phyloP scores from a whole-genome alignment of 2,888 invertebrate genomes.

The Brachyptera risi region DNA sequence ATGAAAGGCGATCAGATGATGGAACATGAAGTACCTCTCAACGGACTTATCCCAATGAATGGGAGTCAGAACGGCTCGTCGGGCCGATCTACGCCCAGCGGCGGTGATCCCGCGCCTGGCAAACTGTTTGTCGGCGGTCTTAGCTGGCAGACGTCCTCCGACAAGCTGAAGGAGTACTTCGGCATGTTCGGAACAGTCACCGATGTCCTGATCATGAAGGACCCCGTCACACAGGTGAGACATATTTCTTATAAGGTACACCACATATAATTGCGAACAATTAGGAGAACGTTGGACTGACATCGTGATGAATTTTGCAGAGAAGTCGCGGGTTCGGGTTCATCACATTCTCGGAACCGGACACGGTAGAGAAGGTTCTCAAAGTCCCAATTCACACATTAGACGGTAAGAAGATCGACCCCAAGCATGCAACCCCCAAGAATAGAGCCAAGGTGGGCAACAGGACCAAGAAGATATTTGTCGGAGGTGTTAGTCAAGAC shows the following conservation, averaged over 20 bases:
- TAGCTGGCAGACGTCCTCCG: slow-evolving; percentile 90
- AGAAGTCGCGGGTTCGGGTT: slow-evolving; percentile 92
- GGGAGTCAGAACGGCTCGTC: slow-evolving; percentile 45
- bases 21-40: slow-evolving; percentile 45
- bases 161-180: slow-evolving; percentile 88
- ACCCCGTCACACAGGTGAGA: slow-evolving; percentile 89
- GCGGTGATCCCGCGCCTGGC: slow-evolving; percentile 68
- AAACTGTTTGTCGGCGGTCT: slow-evolving; percentile 89
- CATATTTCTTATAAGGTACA: too few species aligned
- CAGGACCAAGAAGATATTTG: slow-evolving; percentile 89
- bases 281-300: too few species aligned
- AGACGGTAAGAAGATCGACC: slow-evolving; percentile 91
- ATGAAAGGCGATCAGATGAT: slow-evolving; percentile 36
- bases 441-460: slow-evolving; percentile 80
- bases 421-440: slow-evolving; percentile 89
- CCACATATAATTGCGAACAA: too few species aligned
- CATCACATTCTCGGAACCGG: slow-evolving; percentile 88
- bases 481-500: slow-evolving; percentile 88
- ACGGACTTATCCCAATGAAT: slow-evolving; percentile 46
- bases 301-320: slow-evolving; percentile 61
- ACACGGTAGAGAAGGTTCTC: slow-evolving; percentile 85
- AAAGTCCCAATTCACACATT: slow-evolving; percentile 79
- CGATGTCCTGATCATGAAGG: slow-evolving; percentile 91
- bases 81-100: slow-evolving; percentile 44
- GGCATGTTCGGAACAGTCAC: slow-evolving; percentile 89